phyloP scores from a whole-genome alignment of 2,888 invertebrate species.

The Coecobrya sp. region DNA sequence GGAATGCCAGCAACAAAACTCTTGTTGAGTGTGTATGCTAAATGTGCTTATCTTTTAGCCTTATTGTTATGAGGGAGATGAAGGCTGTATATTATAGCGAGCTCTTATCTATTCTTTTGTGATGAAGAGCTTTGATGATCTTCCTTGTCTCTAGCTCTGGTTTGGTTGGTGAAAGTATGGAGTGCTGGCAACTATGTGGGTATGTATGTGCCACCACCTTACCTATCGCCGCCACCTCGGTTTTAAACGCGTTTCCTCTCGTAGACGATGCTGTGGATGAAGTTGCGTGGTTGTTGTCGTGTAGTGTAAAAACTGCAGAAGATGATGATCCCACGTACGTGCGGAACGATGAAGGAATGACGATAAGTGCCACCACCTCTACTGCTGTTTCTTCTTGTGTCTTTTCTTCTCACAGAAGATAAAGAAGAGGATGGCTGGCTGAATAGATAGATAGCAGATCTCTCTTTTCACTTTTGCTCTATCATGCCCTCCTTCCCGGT shows the following conservation, averaged over 20 bases:
- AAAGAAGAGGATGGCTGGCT: conserved; percentile 1
- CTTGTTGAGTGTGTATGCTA: not conserved
- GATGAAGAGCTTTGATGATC: conserved; percentile 15
- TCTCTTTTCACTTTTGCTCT: conserved; percentile 15
- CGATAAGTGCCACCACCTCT: conserved; percentile 24
- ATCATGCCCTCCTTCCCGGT: conserved; percentile 1
- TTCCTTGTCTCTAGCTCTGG: not conserved
- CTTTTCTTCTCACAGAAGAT: not conserved
- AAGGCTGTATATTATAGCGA: not conserved
- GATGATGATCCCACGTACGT: conserved; percentile 23
- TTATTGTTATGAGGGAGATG: not conserved
- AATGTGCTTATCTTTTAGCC: not conserved
- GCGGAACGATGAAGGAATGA: conserved; percentile 50
- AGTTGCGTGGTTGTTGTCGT: not conserved
- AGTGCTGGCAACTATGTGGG: not conserved
- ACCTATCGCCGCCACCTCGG: conserved; percentile 8
- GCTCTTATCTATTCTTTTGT: not conserved
- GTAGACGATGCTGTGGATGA: not conserved
- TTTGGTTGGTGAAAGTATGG: not conserved
- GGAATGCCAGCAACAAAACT: conserved; percentile 40
- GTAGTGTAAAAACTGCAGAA: not conserved
- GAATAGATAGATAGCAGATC: conserved; percentile 11
- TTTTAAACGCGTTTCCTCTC: not conserved
- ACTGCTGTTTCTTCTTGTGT: not conserved
- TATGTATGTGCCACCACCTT: not conserved